Evolutionary conservation across 2,888 invertebrate genomes (phyloP).

Genomic region (Ischnus inquisitorius): DNA sequence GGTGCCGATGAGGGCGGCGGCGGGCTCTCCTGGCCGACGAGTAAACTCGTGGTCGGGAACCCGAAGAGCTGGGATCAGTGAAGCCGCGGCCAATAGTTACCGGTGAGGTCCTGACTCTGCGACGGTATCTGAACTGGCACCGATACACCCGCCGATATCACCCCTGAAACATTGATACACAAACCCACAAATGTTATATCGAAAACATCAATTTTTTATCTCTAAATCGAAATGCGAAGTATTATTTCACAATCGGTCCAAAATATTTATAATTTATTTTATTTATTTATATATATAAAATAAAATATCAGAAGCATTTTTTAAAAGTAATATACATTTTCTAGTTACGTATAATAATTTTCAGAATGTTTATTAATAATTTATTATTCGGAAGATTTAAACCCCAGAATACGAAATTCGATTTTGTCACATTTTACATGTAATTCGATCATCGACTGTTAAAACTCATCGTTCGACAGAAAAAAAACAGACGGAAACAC

Average conservation of each 20-base stretch:
- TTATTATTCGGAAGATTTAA: too few species aligned
- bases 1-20: slow-evolving; percentile 86
- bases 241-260: too few species aligned
- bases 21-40: slow-evolving; percentile 86
- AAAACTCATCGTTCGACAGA: background rate
- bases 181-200: slow-evolving; percentile 1
- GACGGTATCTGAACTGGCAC: slow-evolving; percentile 97
- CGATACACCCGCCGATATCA: slow-evolving; percentile 96
- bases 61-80: slow-evolving; percentile 97
- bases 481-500: background rate
- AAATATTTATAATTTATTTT: too few species aligned
- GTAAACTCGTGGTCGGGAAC: slow-evolving; percentile 92
- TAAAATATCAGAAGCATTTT: too few species aligned
- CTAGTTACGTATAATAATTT: too few species aligned
- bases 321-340: too few species aligned
- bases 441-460: background rate
- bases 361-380: too few species aligned
- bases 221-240: too few species aligned
- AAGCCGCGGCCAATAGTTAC: slow-evolving; percentile 96
- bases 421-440: background rate
- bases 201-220: too few species aligned
- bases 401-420: too few species aligned
- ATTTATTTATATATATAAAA: too few species aligned
- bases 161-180: slow-evolving; percentile 88
- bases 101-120: slow-evolving; percentile 92